phyloP scores from a whole-genome alignment of 2,888 invertebrate genomes.

The Tachystola acroxantha region DNA sequence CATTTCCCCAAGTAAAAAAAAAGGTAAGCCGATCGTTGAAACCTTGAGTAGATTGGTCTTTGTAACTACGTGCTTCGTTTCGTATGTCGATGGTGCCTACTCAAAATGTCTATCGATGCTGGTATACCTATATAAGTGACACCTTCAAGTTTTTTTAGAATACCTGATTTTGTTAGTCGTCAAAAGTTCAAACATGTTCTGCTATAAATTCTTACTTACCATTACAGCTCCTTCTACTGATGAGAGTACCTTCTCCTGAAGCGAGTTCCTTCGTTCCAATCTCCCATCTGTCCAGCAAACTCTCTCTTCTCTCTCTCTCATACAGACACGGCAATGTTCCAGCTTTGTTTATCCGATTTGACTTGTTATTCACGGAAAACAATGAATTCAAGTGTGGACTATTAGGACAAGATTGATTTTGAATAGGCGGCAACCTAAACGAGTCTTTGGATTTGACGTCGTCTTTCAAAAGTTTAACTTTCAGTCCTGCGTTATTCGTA shows the following conservation, averaged over 20 bases:
- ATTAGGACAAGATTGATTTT: constrained; percentile 36
- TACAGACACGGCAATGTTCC: constrained; percentile 26
- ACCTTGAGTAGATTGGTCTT: too few species aligned
- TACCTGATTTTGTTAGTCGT: too few species aligned
- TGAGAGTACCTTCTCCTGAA: constrained; percentile 49
- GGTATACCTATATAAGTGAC: too few species aligned
- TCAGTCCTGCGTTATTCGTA: constrained; percentile 36
- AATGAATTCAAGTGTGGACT: constrained; percentile 45
- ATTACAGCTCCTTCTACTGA: constrained; percentile 43
- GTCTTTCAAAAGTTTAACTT: constrained; percentile 34
- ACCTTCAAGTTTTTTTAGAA: too few species aligned
- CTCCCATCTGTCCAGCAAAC: constrained; percentile 40
- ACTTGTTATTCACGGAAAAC: constrained; percentile 31
- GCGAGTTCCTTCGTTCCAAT: constrained; percentile 39
- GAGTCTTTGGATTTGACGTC: constrained; percentile 17
- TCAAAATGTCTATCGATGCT: too few species aligned
- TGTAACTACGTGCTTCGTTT: too few species aligned
- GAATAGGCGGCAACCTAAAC: constrained; percentile 57
- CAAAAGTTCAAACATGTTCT: too few species aligned
- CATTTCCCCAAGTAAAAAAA: too few species aligned
- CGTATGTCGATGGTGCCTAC: too few species aligned
- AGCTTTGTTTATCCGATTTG: constrained; percentile 18
- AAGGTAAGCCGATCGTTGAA: too few species aligned
- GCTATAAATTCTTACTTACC: too few species aligned
- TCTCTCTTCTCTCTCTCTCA: constrained; percentile 25